Conservation (phyloP, 2,113 vertebrate species). For the Chinchilla lanigera region DNA sequence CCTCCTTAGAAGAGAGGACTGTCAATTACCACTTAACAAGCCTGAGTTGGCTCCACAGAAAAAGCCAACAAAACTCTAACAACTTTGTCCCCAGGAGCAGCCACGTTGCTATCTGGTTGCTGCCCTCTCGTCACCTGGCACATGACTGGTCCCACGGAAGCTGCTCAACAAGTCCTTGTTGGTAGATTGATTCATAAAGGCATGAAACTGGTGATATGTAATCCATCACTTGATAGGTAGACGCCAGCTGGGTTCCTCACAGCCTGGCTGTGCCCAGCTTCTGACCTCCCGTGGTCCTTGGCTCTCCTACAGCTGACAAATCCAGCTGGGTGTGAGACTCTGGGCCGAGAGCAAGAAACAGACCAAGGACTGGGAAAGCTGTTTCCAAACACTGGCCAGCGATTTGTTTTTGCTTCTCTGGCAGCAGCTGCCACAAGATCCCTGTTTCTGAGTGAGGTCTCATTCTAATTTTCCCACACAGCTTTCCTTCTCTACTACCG, state of each 20-base stretch:
- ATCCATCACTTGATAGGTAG: conserved; percentile 56
- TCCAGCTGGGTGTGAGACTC: conserved; percentile 26
- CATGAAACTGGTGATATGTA: conserved; percentile 33
- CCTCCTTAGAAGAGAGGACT: conserved; percentile 72
- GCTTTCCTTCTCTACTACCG: background rate
- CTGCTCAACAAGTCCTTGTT: background rate
- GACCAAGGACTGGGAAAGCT: background rate
- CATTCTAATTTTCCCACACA: background rate
- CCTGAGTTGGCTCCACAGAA: conserved; percentile 70
- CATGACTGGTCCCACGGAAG: background rate
- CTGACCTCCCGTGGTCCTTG: conserved; percentile 66
- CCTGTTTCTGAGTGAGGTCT: background rate
- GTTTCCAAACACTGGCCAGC: background rate
- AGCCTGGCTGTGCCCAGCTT: conserved; percentile 29
- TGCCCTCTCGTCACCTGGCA: conserved; percentile 65
- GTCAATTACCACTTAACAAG: conserved; percentile 79
- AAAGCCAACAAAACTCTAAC: conserved; percentile 62
- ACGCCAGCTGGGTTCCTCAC: conserved; percentile 44
- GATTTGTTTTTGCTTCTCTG: background rate
- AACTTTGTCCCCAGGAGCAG: conserved; percentile 14
- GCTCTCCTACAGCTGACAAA: conserved; percentile 44
- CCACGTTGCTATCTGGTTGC: background rate
- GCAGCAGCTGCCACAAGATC: background rate
- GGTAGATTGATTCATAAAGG: conserved; percentile 32
- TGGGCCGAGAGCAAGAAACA: background rate